Conservation (phyloP, 2,113 vertebrate genomes). For the Aix galericulata region DNA sequence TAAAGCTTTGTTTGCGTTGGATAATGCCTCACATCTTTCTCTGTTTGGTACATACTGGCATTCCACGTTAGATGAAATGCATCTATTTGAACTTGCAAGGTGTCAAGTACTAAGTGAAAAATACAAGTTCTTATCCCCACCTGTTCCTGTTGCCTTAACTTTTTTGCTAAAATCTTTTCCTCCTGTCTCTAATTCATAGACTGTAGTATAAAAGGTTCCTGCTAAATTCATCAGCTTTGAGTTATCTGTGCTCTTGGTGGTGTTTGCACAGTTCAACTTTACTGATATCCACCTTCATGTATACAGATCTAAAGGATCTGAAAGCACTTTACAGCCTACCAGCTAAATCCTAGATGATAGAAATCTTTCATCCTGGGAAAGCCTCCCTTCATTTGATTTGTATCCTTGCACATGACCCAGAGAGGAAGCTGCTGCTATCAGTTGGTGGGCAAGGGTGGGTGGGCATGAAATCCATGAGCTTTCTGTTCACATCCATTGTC, state of each 20-base stretch:
- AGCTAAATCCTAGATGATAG: neutral
- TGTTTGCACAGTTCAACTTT: neutral
- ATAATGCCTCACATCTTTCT: neutral
- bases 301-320: neutral
- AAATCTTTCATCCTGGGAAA: neutral
- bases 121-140: neutral
- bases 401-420: neutral
- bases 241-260: neutral
- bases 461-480: neutral
- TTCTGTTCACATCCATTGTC: neutral
- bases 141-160: neutral
- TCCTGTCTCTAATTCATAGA: neutral
- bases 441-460: neutral
- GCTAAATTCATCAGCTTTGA: neutral
- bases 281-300: neutral
- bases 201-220: neutral
- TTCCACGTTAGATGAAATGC: neutral
- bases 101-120: slow-evolving; percentile 2
- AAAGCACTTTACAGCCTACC: neutral
- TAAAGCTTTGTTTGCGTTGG: slow-evolving; percentile 36
- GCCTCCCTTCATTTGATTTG: neutral
- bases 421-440: neutral
- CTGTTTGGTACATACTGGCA: neutral
- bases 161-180: neutral
- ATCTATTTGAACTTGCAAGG: neutral